Base-by-base conservation (phyloP, 2,797 vertebrate genomes). In the Pseudochaenichthys georgianus region DNA sequence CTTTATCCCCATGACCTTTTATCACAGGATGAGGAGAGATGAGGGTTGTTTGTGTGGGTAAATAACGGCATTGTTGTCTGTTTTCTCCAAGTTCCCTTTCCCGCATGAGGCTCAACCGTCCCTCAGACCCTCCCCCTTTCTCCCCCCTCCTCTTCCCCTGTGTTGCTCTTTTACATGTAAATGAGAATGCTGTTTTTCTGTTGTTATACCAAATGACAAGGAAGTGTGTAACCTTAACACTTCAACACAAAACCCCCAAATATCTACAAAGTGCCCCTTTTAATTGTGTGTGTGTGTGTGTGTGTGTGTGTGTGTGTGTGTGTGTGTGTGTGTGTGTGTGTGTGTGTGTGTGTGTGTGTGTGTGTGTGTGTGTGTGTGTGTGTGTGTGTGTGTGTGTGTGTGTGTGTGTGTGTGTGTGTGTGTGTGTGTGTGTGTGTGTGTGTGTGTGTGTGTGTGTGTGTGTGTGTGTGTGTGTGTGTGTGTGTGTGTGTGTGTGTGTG, bases 131-230 rank as follows among this genome's bases (percentile, higher is more conserved):
- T 38, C 85, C 79, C 70, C 61, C 77, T 10, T n/a, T 34, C 54
- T 31, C 16, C 60, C 15, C 51, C 71, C 73, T 67, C 80, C 43
- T 61, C 78, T 65, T 75, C 78, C 88, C 91, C 91, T 85, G 19
- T 34, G 81, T 88, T 90, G 89, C 94, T 94, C 94, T 95, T 95
- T 95, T 95, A 23, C 94, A 96, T 96, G 95, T 92, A 93, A 96
- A 96, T 95, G 92, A 92, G 89, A 83, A 86, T 81, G 86, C 85
- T 90, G 88, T 87, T 93, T 93, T 94, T 94, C 95, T 96, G 93
- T 96, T 96, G 95, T 96, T 95, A 96, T 95, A 95, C 95, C 89
- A 94, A 93, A 93, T 92, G 89, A 95, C 95, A 94, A 95, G 95
- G 94, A 95, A 95, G 94, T 94, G 92, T 95, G 94, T 95, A 91